phyloP scores from a whole-genome alignment of 2,113 vertebrate genomes.

The Furnarius figulus region DNA sequence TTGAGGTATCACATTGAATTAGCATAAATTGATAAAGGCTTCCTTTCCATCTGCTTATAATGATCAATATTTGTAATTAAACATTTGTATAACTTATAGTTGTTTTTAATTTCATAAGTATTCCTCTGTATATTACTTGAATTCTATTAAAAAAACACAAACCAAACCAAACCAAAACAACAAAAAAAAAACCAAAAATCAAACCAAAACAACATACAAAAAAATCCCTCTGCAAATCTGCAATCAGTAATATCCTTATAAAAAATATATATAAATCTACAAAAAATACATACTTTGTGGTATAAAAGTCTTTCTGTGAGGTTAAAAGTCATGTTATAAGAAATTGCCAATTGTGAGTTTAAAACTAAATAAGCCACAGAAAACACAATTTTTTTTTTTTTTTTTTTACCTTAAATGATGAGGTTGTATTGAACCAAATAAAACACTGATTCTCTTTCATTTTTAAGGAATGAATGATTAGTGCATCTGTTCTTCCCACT shows the following conservation, averaged over 20 bases:
- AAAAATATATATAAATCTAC: neutral
- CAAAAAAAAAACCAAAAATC: neutral
- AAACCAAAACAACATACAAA: neutral
- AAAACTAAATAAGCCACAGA: neutral
- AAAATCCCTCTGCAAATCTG: neutral
- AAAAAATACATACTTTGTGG: neutral
- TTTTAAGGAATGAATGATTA: neutral
- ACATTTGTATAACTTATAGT: neutral
- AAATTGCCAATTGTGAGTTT: neutral
- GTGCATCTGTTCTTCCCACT: neutral
- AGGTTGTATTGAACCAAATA: neutral
- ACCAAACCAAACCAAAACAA: neutral
- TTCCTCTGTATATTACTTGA: neutral
- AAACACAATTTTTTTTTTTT: neutral
- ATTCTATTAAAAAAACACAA: neutral
- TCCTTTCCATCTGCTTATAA: rapidly evolving
- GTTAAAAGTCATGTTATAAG: neutral
- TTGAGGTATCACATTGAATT: neutral
- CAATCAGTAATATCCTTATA: neutral
- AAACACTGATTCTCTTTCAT: neutral
- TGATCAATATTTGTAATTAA: neutral
- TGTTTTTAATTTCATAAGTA: neutral
- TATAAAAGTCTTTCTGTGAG: neutral
- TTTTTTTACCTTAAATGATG: neutral
- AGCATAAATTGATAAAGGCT: neutral